Base-by-base conservation (phyloP, 1,140 invertebrate genomes). In the Cotesia glomerata region DNA sequence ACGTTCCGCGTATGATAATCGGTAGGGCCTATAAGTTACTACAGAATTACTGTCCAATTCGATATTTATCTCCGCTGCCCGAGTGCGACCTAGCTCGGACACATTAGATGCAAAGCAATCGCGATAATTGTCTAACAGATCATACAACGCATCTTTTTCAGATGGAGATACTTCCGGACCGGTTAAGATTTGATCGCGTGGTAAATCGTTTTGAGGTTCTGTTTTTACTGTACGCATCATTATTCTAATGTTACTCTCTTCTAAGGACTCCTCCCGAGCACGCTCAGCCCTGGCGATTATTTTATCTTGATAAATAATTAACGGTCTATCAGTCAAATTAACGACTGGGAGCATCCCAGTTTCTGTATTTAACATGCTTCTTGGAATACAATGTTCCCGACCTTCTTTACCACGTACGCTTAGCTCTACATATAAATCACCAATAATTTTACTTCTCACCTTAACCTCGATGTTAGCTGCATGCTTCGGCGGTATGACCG, bases 31-130 rank as follows among this genome's bases (percentile, higher is more conserved):
- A 74, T 81, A 80, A 72, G 75, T 77, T 76, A 80, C 68, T 36
- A 75, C 74, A 78, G 83, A 76, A 58, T 77, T 76, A 71, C 79
- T 78, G 77, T 76, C 80, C 74, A 81, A 72, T 45, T 75, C 35
- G 26, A 82, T 74, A 67, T 75, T 32, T 18, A 82, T 52, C 69
- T 79, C 64, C 13, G 77, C 76, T 0, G 76, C 75, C 26, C 71
- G 69, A 8, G 81, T 77, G 14, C 51, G 73, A 16, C 75, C 77
- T 67, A 65, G 54, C 14, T 75, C 74, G 3, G 61, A 35, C 4
- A 68, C 61, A 39, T 69, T 66, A 1, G 70, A 59, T 14, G 77
- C 74, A 67, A 78, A 78, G 68, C 77, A 78, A 58, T 77, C 75
- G 5, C 72, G 63, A 52, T 77, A 77, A n/a, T 62, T 36, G 5